Evolutionary conservation across 2,113 vertebrate species (phyloP).

Genomic region (Myotis yumanensis): DNA sequence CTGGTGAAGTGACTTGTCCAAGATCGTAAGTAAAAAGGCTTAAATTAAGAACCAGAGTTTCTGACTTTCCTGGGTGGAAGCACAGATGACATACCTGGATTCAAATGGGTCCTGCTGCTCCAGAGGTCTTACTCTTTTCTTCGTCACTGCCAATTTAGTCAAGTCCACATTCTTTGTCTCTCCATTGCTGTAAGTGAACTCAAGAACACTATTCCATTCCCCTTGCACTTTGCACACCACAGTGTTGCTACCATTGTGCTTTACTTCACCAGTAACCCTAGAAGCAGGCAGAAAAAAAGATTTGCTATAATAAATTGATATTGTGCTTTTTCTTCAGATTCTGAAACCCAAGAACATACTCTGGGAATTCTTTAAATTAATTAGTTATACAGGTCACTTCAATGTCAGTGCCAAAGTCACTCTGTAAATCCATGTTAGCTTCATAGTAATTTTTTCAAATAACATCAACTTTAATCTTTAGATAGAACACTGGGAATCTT

Average conservation of each 20-base stretch:
- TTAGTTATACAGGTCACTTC: neutral
- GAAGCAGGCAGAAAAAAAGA: slow-evolving; percentile 26
- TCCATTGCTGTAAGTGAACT: slow-evolving; percentile 93
- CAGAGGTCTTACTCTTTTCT: slow-evolving; percentile 90
- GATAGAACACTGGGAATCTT: neutral
- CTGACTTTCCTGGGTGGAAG: neutral
- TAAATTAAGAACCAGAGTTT: neutral
- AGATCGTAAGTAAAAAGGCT: neutral
- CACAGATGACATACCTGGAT: slow-evolving; percentile 87
- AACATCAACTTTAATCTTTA: slow-evolving; percentile 34
- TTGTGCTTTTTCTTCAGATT: neutral
- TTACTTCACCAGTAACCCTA: slow-evolving; percentile 96
- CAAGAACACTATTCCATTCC: slow-evolving; percentile 96
- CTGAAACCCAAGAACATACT: neutral
- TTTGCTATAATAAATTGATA: neutral
- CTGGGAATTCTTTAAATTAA: neutral
- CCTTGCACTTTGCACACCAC: slow-evolving; percentile 96
- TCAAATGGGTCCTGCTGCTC: slow-evolving; percentile 94
- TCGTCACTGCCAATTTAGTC: slow-evolving; percentile 91
- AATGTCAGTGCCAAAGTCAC: neutral
- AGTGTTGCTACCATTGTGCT: slow-evolving; percentile 90
- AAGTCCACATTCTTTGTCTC: slow-evolving; percentile 91
- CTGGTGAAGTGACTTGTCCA: neutral
- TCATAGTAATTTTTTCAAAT: slow-evolving; percentile 3
- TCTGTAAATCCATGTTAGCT: neutral